Conservation (phyloP, 2,888 invertebrate species). For the Bombylius major region DNA sequence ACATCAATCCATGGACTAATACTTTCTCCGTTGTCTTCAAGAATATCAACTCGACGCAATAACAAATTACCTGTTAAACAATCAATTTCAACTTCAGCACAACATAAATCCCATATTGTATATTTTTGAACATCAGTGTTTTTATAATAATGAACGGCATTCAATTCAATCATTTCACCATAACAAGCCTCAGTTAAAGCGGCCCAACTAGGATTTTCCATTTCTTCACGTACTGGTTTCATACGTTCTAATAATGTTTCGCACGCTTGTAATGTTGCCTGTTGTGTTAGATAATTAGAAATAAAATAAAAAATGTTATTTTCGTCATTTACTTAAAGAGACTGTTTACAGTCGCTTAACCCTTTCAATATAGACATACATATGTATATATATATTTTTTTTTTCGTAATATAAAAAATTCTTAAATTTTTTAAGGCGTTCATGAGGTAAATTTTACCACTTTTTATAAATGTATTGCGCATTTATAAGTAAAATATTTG, state of each 20-base stretch:
- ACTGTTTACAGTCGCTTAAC: too few relatives aligned
- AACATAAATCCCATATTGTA: conserved; percentile 48
- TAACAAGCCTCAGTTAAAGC: conserved; percentile 20
- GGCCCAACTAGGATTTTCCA: conserved; percentile 30
- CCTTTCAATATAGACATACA: too few relatives aligned
- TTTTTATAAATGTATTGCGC: too few relatives aligned
- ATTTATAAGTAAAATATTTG: too few relatives aligned
- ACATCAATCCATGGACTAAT: conserved; percentile 60
- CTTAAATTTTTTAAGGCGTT: too few relatives aligned
- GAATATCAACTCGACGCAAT: conserved; percentile 51
- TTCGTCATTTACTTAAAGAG: too few relatives aligned
- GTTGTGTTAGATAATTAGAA: conserved; percentile 15
- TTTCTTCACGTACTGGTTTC: conserved; percentile 26
- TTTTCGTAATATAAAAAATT: too few relatives aligned
- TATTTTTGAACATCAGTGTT: conserved; percentile 44
- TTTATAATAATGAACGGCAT: conserved; percentile 31
- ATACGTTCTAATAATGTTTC: conserved; percentile 32
- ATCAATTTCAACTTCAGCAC: conserved; percentile 64
- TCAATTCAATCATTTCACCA: conserved; percentile 21
- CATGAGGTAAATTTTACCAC: too few relatives aligned
- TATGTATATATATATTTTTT: too few relatives aligned
- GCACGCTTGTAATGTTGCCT: conserved; percentile 39
- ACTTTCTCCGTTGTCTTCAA: conserved; percentile 62
- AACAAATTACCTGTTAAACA: conserved; percentile 64
- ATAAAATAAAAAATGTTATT: background rate